Conservation (phyloP, 2,888 invertebrate species). For the Heliconius ethilla region DNA sequence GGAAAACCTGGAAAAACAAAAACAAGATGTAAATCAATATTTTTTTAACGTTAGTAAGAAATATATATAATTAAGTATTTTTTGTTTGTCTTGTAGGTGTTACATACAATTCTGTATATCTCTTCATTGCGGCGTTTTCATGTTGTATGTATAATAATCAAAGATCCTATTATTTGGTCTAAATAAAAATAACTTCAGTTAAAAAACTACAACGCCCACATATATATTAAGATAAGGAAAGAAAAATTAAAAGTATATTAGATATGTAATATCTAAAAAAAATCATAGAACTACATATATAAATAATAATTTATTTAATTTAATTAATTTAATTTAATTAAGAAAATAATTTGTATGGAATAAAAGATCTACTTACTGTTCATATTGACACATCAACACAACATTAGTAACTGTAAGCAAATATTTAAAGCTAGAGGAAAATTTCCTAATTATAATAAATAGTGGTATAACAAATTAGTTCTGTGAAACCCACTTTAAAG, state of each 20-base stretch:
- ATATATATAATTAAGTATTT: no score
- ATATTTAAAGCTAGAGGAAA: not conserved
- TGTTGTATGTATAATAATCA: no score
- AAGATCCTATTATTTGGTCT: no score
- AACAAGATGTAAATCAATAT: no score
- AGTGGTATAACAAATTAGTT: not conserved
- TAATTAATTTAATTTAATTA: not conserved
- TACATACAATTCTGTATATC: no score
- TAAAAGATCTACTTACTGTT: not conserved
- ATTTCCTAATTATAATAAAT: not conserved
- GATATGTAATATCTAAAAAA: no score
- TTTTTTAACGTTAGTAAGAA: no score
- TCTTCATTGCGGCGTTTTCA: no score
- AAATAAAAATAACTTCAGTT: not conserved
- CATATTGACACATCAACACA: conserved; percentile 1
- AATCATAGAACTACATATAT: no score
- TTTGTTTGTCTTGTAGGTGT: no score
- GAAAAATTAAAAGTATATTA: no score
- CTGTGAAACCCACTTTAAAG: not conserved
- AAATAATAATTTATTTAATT: not conserved
- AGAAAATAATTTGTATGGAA: not conserved
- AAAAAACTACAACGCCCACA: not conserved
- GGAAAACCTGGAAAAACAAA: not conserved
- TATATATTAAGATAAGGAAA: no score
- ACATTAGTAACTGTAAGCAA: not conserved